Base-by-base conservation (phyloP, 2,797 vertebrate genomes). In the Lutjanus campechanus region DNA sequence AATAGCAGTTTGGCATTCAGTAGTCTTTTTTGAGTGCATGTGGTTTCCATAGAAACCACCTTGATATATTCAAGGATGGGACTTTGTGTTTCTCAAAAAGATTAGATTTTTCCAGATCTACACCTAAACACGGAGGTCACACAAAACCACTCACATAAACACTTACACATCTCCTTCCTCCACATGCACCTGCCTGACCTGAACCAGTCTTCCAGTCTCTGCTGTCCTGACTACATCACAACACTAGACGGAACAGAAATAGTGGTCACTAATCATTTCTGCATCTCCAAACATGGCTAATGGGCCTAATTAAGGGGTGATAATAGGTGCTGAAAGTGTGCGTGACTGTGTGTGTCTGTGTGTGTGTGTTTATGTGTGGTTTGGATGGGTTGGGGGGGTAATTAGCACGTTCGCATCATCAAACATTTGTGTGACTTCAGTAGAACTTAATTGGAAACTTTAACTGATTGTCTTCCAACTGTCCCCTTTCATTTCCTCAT, bases 31-130 rank as follows among this genome's bases (percentile, higher is more conserved):
- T 47, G 11, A 16, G 49, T 40, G 62, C 25, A 12, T 56, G 58
- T 25, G 41, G 81, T 85, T 78, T 43, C 85, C 69, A 73, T 79
- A 65, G 83, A 70, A 83, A 87, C 75, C 58, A 53, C 66, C 58
- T 81, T 77, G 74, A 77, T 61, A 19, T 7, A 19, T 60, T 47
- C 29, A 82, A 75, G 81, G 43, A 77, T 4, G n/a, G 54, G 12
- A 25, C 41, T 53, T 63, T 60, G 51, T 50, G 59, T 6, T 59
- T 82, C 61, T 76, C 15, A 64, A 54, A 50, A 17, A 49, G 69
- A 74, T 60, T 79, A 40, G 53, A 50, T 81, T 83, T 73, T 40
- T n/a, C 25, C 20, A n/a, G 47, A 51, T 68, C 60, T 10, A 46
- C 60, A 61, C 56, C 4, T 65, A 70, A 60, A 51, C 7, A 9